phyloP scores from a whole-genome alignment of 2,113 vertebrate species.

The Speoplatyrhinus poulsoni region DNA sequence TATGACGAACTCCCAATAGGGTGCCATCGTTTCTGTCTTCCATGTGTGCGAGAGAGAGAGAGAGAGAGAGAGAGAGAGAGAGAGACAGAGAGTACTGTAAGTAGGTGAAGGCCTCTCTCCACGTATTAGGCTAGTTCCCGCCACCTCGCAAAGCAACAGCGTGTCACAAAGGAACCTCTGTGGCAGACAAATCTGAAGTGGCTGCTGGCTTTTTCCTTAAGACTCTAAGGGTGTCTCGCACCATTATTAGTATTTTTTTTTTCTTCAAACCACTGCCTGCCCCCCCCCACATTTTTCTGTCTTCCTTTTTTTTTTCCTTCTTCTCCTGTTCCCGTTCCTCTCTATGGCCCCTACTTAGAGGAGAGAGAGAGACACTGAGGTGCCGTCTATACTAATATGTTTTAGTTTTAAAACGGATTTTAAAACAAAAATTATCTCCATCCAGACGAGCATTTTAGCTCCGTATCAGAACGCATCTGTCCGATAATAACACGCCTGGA shows the following conservation, averaged over 20 bases:
- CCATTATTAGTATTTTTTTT: conserved; percentile 57
- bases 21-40: conserved; percentile 61
- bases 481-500: too few relatives aligned
- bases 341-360: conserved; percentile 72
- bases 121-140: conserved; percentile 60
- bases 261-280: conserved; percentile 54
- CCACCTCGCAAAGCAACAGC: conserved; percentile 53
- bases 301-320: conserved; percentile 48
- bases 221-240: conserved; percentile 70
- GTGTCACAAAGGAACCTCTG: conserved; percentile 71
- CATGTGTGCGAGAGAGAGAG: conserved; percentile 52
- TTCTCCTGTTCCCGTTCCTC: conserved; percentile 66
- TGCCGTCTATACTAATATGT: too few relatives aligned
- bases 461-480: too few relatives aligned
- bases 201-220: conserved; percentile 65
- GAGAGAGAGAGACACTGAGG: conserved; percentile 72
- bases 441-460: too few relatives aligned
- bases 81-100: conserved; percentile 49
- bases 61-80: too few relatives aligned
- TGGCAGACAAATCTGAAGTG: conserved; percentile 72
- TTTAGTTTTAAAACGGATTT: too few relatives aligned
- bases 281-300: too few relatives aligned
- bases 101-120: conserved; percentile 69
- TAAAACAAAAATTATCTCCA: too few relatives aligned
- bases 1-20: conserved; percentile 56